These are phyloP conservation scores for Petrolisthes cinctipes DNA, from an alignment of 2,888 invertebrate species.

Conservation along the genomic window DNA sequence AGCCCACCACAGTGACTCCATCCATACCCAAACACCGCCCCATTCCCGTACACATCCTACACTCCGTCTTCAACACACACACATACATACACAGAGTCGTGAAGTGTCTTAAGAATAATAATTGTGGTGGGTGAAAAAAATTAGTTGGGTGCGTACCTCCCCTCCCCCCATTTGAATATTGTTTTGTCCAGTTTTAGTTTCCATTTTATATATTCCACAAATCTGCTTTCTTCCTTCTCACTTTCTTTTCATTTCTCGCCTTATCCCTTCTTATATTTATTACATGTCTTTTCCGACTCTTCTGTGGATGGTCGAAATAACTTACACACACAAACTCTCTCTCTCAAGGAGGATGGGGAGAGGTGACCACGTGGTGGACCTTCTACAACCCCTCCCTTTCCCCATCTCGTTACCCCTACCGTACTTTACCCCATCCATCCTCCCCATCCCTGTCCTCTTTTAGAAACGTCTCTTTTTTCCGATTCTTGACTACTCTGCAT, in stretches of 20 bases:
- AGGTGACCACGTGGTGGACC: neutral
- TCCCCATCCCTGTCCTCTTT: neutral
- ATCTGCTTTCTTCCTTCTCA: neutral
- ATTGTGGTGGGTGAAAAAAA: no score
- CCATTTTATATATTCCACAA: neutral
- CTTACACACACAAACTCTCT: no score
- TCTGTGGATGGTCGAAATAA: no score
- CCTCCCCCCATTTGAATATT: no score
- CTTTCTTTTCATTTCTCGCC: neutral
- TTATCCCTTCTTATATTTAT: neutral
- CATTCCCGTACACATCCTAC: neutral
- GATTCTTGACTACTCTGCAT: neutral
- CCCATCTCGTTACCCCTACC: neutral
- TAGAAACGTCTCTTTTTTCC: neutral
- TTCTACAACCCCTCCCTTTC: neutral
- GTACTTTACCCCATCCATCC: neutral
- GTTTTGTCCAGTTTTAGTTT: neutral
- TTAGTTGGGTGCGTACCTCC: no score
- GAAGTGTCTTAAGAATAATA: no score
- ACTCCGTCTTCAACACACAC: neutral
- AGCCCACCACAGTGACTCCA: neutral
- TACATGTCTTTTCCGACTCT: neutral
- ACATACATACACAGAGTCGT: no score
- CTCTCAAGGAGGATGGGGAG: no score
- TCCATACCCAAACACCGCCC: neutral